A percentile compares a stretch with the other conserved stretches of the same genome.
These are phyloP conservation scores for Hippocampus mohnikei DNA, from an alignment of 2,113 vertebrate genomes.

Conservation along the genomic window DNA sequence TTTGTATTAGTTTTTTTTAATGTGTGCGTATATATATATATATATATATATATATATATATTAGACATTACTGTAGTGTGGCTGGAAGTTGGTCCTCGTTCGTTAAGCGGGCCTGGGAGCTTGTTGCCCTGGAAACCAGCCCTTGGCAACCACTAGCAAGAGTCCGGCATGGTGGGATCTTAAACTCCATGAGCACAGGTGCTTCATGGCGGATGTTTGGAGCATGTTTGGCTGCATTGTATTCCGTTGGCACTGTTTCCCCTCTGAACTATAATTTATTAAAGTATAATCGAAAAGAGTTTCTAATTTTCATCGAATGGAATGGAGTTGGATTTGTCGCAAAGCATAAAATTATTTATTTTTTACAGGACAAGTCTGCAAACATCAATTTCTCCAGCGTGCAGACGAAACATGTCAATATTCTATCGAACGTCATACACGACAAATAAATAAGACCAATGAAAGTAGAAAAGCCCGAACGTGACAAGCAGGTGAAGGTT, in stretches of 20 bases:
- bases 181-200: constrained; percentile 86
- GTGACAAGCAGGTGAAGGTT: constrained; percentile 5
- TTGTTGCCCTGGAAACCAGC: constrained; percentile 79
- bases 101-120: constrained; percentile 53
- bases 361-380: constrained; percentile 10
- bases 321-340: background rate
- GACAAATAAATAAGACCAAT: constrained; percentile 56
- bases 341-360: background rate
- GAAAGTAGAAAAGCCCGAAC: background rate
- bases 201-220: constrained; percentile 88
- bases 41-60: constrained; percentile 56
- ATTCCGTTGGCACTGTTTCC: constrained; percentile 98
- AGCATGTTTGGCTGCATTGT: constrained; percentile 97
- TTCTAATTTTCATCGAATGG: background rate
- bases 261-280: constrained; percentile 99
- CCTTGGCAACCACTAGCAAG: constrained; percentile 86
- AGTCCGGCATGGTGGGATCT: constrained; percentile 53
- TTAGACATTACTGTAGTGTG: constrained; percentile 96
- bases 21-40: constrained; percentile 79
- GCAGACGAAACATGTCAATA: constrained; percentile 36
- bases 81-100: constrained; percentile 70
- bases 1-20: constrained; percentile 80
- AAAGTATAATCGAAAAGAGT: constrained; percentile 68
- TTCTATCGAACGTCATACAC: constrained; percentile 23
- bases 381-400: constrained; percentile 41